Percentiles rank a stretch among this genome's conserved stretches.
These are phyloP conservation scores for Coreoperca whiteheadi DNA, from an alignment of 2,113 vertebrate species.

Conservation along the genomic window DNA sequence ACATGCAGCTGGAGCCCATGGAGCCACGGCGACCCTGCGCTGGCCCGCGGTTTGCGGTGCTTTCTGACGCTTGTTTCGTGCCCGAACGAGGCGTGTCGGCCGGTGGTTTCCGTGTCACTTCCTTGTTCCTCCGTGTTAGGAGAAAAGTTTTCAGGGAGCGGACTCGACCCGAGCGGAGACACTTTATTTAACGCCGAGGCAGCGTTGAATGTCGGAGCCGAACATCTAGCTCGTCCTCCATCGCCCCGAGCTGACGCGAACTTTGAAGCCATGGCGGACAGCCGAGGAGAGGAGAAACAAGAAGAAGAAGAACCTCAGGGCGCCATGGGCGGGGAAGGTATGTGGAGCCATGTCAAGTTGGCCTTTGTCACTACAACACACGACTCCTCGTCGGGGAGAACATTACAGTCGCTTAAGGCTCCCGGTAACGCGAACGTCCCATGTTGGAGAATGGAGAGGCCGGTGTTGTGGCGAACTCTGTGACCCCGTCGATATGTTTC, in stretches of 20 bases:
- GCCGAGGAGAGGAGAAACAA: conserved; percentile 18
- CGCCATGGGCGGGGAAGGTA: conserved; percentile 81
- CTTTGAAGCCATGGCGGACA: conserved; percentile 70
- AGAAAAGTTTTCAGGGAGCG: not conserved
- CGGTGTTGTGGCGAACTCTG: too few relatives aligned
- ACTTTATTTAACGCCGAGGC: accelerated
- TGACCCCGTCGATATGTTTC: too few relatives aligned
- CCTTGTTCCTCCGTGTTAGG: conserved; percentile 44
- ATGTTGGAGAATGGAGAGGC: too few relatives aligned
- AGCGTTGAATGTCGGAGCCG: not conserved
- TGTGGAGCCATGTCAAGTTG: conserved; percentile 27
- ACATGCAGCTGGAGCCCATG: too few relatives aligned
- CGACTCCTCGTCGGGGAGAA: too few relatives aligned
- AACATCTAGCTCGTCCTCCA: accelerated
- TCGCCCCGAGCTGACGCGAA: conserved; percentile 1
- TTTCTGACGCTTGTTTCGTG: too few relatives aligned
- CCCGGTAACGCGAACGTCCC: too few relatives aligned
- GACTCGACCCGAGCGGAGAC: not conserved
- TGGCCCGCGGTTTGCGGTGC: too few relatives aligned
- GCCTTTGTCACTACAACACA: too few relatives aligned
- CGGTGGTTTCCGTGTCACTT: conserved; percentile 60
- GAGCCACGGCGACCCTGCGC: too few relatives aligned
- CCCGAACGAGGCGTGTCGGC: not conserved
- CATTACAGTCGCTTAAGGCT: too few relatives aligned
- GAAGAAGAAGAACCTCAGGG: conserved; percentile 55